Percentiles rank a stretch among this genome's conserved stretches.
phyloP scores from a whole-genome alignment of 2,797 vertebrate genomes.

The Aphelocoma californica region DNA sequence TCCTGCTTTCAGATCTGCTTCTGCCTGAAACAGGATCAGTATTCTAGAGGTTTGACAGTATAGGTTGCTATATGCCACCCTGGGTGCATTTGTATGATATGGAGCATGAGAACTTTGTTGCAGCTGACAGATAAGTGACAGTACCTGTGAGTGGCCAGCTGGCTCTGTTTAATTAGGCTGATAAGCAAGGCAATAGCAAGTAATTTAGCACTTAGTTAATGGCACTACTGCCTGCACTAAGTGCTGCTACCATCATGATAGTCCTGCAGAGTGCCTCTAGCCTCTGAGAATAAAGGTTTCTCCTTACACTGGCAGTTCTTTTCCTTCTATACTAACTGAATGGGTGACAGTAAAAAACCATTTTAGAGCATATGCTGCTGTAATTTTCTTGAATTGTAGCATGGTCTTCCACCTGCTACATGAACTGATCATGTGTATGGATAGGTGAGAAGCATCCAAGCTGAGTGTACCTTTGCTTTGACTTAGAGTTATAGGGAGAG shows the following conservation, averaged over 20 bases:
- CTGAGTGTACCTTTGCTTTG: not conserved
- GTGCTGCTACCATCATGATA: not conserved
- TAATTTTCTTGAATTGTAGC: not conserved
- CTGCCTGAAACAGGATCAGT: not conserved
- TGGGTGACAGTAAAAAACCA: not conserved
- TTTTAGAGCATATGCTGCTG: not conserved
- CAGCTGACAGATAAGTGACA: not conserved
- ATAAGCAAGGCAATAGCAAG: not conserved
- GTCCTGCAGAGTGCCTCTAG: not conserved
- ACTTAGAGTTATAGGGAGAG: not conserved
- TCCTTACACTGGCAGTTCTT: not conserved
- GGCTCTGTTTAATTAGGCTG: not conserved
- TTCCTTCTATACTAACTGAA: not conserved
- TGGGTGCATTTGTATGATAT: not conserved
- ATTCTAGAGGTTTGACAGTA: not conserved
- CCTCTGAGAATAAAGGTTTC: not conserved
- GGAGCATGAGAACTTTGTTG: not conserved
- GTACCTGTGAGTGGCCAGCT: not conserved
- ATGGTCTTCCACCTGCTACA: not conserved
- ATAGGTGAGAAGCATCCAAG: not conserved
- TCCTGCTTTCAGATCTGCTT: not conserved
- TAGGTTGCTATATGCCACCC: rapidly evolving
- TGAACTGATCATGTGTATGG: not conserved
- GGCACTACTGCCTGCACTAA: not conserved
- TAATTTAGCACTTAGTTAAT: not conserved